Base-by-base conservation (phyloP, 2,888 invertebrate genomes). In the Deilephila elpenor region DNA sequence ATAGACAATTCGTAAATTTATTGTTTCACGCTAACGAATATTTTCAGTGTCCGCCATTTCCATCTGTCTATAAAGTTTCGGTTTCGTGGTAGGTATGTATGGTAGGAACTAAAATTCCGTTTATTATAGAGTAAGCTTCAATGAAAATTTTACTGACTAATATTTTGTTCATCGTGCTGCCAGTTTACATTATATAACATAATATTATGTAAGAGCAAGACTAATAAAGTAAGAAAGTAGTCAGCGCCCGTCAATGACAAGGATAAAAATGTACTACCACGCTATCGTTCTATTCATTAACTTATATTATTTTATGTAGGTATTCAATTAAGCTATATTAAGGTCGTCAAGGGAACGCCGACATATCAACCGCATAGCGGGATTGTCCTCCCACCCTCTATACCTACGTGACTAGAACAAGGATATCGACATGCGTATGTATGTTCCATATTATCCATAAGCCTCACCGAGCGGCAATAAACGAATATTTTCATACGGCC, bases 391-490 rank as follows among this genome's bases (percentile, higher is more conserved):
- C 64, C 32, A 64, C 71, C 73, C 70, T 20, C 59, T 20, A n/a
- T 56, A 71, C 19, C 25, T 79, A 76, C 77, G 78, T 82, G 82
- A 80, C 78, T 19, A 51, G 76, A 78, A 73, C 74, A 34, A 70
- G 72, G 74, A 77, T 75, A 71, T 72, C 73, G 44, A 56, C 6
- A n/a, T n/a, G 56, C n/a, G 7, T 56, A 56, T n/a, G 53, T 53
- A 19, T 7, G 44, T 74, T 76, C 76, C 76, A 74, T 77, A 71
- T 76, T 71, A 6, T 17, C 56, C 6, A 0, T 1, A n/a, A 17
- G 7, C 56, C 56, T 56, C 56, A n/a, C 44, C 14, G 44, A 44
- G 44, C 44, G 14, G 7, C 56, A n/a, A 56, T 19, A 19, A 3
- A n/a, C 56, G 6, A 17, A 56, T 19, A 56, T 56, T 56, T n/a